Base-by-base conservation (phyloP, 2,113 vertebrate species). In the Sylvia atricapilla region DNA sequence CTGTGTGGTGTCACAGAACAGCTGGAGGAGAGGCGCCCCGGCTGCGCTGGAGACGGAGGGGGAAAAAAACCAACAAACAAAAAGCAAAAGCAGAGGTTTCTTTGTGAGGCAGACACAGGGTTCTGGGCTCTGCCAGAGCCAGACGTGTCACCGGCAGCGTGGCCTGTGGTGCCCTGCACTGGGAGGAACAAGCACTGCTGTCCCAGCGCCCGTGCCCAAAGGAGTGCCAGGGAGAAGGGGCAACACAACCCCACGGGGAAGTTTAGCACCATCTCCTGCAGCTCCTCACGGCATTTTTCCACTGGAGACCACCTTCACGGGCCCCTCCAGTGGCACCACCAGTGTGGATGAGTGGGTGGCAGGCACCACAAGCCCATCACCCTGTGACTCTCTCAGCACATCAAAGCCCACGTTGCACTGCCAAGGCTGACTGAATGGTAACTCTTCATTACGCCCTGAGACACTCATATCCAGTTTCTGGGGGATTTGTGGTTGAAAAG, bases 401-500 rank as follows among this genome's bases (percentile, higher is more conserved):
- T 43, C 69, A 52, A 63, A 89, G 84, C 49, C 35, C 1, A 0
- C 3, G 28, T 1, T 31, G 43, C 9, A 46, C 5, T 52, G 18
- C 47, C 27, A 47, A 66, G 13, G 30, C 66, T 41, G 30, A 82
- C 89, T 78, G 70, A 93, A 75, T 5, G 31, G 35, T 18, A 27
- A 43, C 73, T 59, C 66, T 49, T 46, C 58, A 23, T 92, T 63
- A 82, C 69, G 63, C 70, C 68, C 87, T 30, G 44, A 89, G 64
- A 67, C 4, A 22, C 44, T 82, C 12, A 2, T 41, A 16, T 37
- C 6, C 6, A 13, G 62, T 73, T 83, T 82, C 18, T 4, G 64
- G 49, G 53, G 66, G 74, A 73, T 89, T 87, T 96, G 69, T 90
- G 90, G 91, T 63, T 82, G 56, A 60, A 93, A 93, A 96, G 78